Conservation (phyloP, 2,113 vertebrate genomes). For the Lepisosteus osseus region DNA sequence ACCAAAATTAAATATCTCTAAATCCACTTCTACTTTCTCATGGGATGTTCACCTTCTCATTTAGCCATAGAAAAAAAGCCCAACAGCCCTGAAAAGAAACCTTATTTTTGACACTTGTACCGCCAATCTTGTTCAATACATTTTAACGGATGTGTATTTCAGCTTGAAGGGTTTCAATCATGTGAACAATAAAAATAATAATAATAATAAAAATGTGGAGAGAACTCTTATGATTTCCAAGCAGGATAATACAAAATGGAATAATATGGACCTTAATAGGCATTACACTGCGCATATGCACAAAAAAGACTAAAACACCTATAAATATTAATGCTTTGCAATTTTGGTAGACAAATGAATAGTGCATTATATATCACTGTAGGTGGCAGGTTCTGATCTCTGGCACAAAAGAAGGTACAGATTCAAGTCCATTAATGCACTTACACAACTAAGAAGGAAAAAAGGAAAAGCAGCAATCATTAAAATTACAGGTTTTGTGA, state of each 20-base stretch:
- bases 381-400: conserved; percentile 4
- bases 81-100: no score
- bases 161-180: conserved; percentile 56
- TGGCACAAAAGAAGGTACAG: no score
- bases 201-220: conserved; percentile 45
- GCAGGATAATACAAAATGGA: conserved; percentile 58
- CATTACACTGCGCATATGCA: conserved; percentile 58
- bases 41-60: no score
- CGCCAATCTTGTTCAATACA: no score
- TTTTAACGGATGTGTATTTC: conserved; percentile 18
- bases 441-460: no score
- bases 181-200: conserved; percentile 43
- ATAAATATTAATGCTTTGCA: conserved; percentile 69
- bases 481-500: no score
- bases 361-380: conserved; percentile 47
- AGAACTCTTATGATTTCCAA: conserved; percentile 50
- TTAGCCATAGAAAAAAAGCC: no score
- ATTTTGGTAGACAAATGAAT: conserved; percentile 62
- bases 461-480: neutral
- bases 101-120: no score
- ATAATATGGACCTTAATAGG: conserved; percentile 56
- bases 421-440: no score
- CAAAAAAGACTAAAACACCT: conserved; percentile 60
- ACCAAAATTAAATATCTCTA: no score
- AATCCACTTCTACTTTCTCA: no score